Conservation (phyloP, 2,113 vertebrate species). For the Triplophysa rosa region DNA sequence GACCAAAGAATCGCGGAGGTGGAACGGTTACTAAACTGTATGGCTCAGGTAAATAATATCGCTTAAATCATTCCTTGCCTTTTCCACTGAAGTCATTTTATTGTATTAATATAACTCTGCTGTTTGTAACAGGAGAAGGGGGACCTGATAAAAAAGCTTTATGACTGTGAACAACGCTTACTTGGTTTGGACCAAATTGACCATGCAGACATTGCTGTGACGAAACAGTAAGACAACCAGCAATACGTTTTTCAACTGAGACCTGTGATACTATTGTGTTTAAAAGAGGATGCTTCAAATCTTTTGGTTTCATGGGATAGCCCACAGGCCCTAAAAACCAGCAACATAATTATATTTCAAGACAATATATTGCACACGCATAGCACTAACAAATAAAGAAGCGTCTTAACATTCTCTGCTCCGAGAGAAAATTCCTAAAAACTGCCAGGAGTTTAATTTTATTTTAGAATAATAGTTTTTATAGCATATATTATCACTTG, state of each 20-base stretch:
- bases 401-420: not conserved
- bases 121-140: slow-evolving; percentile 81
- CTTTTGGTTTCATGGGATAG: not conserved
- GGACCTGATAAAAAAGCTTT: slow-evolving; percentile 83
- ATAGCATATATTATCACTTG: not conserved
- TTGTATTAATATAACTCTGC: not conserved
- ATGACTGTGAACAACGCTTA: slow-evolving; percentile 82
- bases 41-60: slow-evolving; percentile 80
- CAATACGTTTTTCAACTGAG: not conserved
- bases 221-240: slow-evolving; percentile 74
- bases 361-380: not conserved
- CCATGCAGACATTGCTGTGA: slow-evolving; percentile 57
- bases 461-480: not conserved
- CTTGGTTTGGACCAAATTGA: slow-evolving; percentile 71
- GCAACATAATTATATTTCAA: not conserved
- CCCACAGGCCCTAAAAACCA: not conserved
- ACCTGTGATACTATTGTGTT: not conserved
- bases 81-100: not conserved
- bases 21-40: slow-evolving; percentile 88
- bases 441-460: not conserved
- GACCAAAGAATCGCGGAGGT: slow-evolving; percentile 88
- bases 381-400: not conserved
- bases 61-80: not conserved
- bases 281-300: not conserved
- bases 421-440: not conserved